Percentiles rank a stretch among this genome's conserved stretches.
Evolutionary conservation across 2,113 vertebrate species (phyloP).

Genomic region (Okapia johnstoni): DNA sequence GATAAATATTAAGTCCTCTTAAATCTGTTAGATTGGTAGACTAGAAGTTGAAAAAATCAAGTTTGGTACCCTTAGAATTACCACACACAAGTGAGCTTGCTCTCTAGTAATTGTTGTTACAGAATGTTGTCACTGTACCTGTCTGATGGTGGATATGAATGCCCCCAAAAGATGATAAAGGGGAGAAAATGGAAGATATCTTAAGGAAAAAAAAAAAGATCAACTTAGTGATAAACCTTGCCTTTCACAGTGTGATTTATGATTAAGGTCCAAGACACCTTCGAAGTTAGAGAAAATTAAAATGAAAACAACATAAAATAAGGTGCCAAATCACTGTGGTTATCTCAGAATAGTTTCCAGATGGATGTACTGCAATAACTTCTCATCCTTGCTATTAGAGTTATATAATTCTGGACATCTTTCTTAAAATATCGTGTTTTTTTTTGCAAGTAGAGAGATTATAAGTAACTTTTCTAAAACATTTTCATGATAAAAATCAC

Average conservation of each 20-base stretch:
- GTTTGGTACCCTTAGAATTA: background rate
- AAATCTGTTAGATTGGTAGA: background rate
- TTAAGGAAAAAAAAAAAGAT: background rate
- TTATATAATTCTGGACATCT: background rate
- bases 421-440: background rate
- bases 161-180: background rate
- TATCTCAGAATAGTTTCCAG: background rate
- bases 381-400: background rate
- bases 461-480: background rate
- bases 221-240: background rate
- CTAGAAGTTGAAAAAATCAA: background rate
- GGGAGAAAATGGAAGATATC: background rate
- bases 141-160: background rate
- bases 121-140: background rate
- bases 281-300: background rate
- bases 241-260: background rate
- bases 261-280: background rate
- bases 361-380: background rate
- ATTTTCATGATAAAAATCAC: conserved; percentile 16
- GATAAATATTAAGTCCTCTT: background rate
- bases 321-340: background rate
- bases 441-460: background rate
- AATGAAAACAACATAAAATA: background rate
- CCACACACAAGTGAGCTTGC: background rate
- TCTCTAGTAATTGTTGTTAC: background rate